These are phyloP conservation scores for Matsumyia berberina DNA, from an alignment of 2,888 invertebrate genomes.

Conservation along the genomic window DNA sequence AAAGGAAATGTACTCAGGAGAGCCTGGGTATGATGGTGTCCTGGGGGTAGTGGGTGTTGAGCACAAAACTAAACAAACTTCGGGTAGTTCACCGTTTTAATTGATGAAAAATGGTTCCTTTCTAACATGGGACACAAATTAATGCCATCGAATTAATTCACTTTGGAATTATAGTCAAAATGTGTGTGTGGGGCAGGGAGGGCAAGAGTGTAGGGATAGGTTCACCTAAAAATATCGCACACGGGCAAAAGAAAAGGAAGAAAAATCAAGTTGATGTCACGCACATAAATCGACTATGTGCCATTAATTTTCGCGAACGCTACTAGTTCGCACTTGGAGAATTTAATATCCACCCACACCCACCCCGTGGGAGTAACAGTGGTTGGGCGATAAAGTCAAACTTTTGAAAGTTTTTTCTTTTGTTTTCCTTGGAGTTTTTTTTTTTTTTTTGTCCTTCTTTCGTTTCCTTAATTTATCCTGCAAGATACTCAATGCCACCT, in stretches of 20 bases:
- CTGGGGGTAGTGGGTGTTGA: not conserved
- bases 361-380: not conserved
- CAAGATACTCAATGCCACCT: conserved; percentile 69
- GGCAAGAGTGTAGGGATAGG: conserved; percentile 23
- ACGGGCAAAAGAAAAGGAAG: conserved; percentile 33
- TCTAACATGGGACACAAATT: conserved; percentile 64
- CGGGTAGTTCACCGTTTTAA: conserved; percentile 65
- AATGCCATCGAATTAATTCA: conserved; percentile 75
- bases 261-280: conserved; percentile 76
- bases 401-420: conserved; percentile 47
- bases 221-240: conserved; percentile 42
- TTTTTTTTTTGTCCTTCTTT: conserved; percentile 14
- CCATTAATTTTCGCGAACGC: conserved; percentile 77
- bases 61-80: conserved; percentile 36
- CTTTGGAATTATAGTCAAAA: conserved; percentile 55
- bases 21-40: too few relatives aligned
- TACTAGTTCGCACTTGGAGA: conserved; percentile 48
- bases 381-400: conserved; percentile 44
- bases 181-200: not conserved
- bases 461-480: conserved; percentile 43
- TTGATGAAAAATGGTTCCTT: conserved; percentile 75
- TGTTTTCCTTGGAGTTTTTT: conserved; percentile 15
- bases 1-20: conserved; percentile 46
- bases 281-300: conserved; percentile 78
- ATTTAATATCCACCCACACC: conserved; percentile 20